Evolutionary conservation across 2,797 vertebrate genomes (phyloP).

Genomic region (Coracias cyanogaster): DNA sequence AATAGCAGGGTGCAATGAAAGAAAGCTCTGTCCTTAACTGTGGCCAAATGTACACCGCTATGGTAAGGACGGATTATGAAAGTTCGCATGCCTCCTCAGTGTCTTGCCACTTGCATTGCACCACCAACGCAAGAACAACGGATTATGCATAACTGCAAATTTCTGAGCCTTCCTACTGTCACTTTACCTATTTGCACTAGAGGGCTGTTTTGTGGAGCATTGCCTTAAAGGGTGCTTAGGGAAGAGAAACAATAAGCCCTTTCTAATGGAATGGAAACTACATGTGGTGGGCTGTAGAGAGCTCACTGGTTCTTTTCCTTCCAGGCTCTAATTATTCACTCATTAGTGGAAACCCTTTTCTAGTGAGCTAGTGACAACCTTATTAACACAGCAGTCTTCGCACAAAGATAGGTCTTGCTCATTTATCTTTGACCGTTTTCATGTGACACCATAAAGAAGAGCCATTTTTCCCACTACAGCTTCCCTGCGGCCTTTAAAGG

Average conservation of each 20-base stretch:
- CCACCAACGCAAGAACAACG: accelerated
- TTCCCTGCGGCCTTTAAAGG: neutral
- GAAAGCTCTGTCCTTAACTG: neutral
- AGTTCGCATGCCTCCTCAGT: accelerated
- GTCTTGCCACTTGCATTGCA: accelerated
- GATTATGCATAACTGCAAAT: neutral
- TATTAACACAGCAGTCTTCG: neutral
- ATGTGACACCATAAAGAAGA: neutral
- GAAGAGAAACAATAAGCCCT: neutral
- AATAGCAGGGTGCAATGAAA: neutral
- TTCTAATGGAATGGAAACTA: neutral
- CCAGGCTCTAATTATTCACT: neutral
- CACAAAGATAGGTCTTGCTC: neutral
- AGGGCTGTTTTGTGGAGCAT: neutral
- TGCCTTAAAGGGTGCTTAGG: neutral
- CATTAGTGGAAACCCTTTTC: neutral
- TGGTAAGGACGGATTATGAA: neutral
- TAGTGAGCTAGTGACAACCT: neutral
- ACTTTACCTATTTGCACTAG: neutral
- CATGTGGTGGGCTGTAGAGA: neutral
- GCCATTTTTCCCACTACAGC: neutral
- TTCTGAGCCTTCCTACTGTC: neutral
- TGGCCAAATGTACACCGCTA: neutral
- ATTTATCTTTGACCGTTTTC: neutral
- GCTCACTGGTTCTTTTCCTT: neutral